Evolutionary conservation across 2,113 vertebrate species (phyloP), one percentile per base, ranked within the genome.

Genomic region (Zeus faber): DNA sequence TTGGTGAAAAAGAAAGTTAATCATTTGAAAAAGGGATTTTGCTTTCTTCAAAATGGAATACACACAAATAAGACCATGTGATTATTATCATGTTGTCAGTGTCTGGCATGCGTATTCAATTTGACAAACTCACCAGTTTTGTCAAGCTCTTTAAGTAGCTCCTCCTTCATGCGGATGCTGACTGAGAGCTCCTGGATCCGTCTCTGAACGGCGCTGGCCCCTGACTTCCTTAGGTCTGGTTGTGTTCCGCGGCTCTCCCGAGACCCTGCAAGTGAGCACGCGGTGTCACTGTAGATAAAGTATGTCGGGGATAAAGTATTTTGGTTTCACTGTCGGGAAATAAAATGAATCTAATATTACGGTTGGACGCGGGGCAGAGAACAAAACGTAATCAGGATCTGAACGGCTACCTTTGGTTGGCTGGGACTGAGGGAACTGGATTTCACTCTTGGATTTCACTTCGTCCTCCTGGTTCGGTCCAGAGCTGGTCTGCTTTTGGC

Each of bases 111-210:
- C n/a, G n/a, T n/a, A n/a, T n/a, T n/a, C n/a, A n/a, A n/a, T n/a
- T n/a, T n/a, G n/a, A n/a, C n/a, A 37, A 41, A 35, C 67, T 27
- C 46, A 78, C 93, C 92, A 82, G 92, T 96, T 90, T 89, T 93
- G 58, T 91, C 70, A 62, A 97, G 82, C 47, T 94, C 92, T 85
- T 89, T 91, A 70, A 94, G 91, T 45, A 97, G 91, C 59, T 93
- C 89, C 71, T 95, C 92, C 65, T 95, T 94, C 88, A 92, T 89
- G 72, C 67, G 87, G 69, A 97, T 94, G 69, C 88, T 93, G 77
- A 93, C 75, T 21, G 88, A 85, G 74, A 96, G 89, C 66, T 92
- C 91, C 66, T 80, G 89, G 72, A 93, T 89, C 78, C 87, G 93
- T 80, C 86, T 90, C 65, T 92, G 76, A 17, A 84, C 71, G 50